Base-by-base conservation (phyloP, 2,797 vertebrate genomes). In the Clarias laeviceps region DNA sequence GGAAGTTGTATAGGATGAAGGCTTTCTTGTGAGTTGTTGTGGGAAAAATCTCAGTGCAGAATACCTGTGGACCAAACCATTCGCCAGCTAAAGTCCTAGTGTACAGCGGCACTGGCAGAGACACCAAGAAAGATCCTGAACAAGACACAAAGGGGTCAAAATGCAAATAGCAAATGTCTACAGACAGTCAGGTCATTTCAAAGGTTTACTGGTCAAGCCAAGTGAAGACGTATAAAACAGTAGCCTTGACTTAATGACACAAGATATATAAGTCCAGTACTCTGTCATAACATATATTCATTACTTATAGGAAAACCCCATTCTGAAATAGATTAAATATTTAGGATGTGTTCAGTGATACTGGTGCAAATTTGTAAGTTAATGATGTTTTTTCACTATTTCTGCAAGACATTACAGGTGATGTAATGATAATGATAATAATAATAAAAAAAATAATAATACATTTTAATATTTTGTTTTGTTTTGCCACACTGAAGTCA, bases 1-100 rank as follows among this genome's bases (percentile, higher is more conserved):
- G 82, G 87, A 95, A 94, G 89, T 90, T 93, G 90, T 94, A 95
- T 85, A 94, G 89, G 84, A 94, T 94, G 87, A 94, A 94, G 74
- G 89, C 90, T 85, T 88, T 91, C 91, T 93, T 94, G 80, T 94
- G 92, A 8, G 32, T 73, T 27, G 84, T 70, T 0, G 94, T 93
- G 11, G 94, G 94, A 84, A 95, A 94, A 61, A 89, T 87, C 89
- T 95, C 93, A 0, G 86, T 92, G 90, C 89, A 95, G 90, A 94
- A 94, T 0, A 89, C 93, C 93, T 94, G 94, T 15, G 93, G 93
- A 22, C 94, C 92, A 9, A 91, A 94, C 93, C 93, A 95, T 88
- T 91, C 92, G 20, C 92, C 93, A 0, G 87, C 85, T 87, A 94
- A 93, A 7, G 94, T 91, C 12, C 87, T 91, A 82, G 93, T 93